A percentile compares a stretch with the other conserved stretches of the same genome.
These are phyloP conservation scores for Spodoptera littoralis DNA, from an alignment of 2,888 invertebrate species.

Conservation along the genomic window DNA sequence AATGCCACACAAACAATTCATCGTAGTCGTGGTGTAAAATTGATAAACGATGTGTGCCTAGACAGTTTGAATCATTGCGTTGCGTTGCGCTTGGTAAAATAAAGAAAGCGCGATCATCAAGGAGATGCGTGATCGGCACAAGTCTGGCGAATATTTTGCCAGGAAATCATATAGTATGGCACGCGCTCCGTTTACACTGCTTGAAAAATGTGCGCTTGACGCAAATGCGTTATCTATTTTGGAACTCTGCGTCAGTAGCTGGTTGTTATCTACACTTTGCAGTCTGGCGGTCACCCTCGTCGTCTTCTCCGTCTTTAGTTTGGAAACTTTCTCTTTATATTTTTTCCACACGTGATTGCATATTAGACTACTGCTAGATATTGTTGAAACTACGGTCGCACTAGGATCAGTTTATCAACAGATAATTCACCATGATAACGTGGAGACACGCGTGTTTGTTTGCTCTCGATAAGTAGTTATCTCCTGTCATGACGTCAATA, in stretches of 20 bases:
- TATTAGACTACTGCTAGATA: constrained; percentile 15
- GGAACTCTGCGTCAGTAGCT: constrained; percentile 85
- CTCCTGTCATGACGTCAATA: constrained; percentile 75
- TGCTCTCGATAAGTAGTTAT: constrained; percentile 70
- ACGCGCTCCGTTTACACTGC: constrained; percentile 82
- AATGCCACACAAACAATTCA: constrained; percentile 42
- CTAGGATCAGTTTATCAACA: constrained; percentile 65
- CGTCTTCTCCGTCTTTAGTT: constrained; percentile 63
- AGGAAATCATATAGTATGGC: constrained; percentile 82
- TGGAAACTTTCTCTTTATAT: constrained; percentile 47
- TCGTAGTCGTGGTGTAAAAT: constrained; percentile 43
- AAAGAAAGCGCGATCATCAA: constrained; percentile 73
- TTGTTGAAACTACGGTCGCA: constrained; percentile 42
- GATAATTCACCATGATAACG: constrained; percentile 69
- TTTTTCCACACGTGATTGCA: constrained; percentile 21
- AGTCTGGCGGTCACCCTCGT: constrained; percentile 81
- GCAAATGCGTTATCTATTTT: constrained; percentile 89
- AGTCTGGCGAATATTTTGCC: constrained; percentile 80
- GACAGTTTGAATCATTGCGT: constrained; percentile 63
- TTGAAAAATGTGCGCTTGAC: constrained; percentile 87
- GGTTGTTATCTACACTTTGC: constrained; percentile 82
- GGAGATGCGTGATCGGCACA: constrained; percentile 72
- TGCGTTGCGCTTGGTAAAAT: constrained; percentile 69
- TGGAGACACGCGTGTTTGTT: constrained; percentile 72
- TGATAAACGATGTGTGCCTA: constrained; percentile 45